Conservation (phyloP, 2,113 vertebrate species). For the Pygoscelis adeliae region DNA sequence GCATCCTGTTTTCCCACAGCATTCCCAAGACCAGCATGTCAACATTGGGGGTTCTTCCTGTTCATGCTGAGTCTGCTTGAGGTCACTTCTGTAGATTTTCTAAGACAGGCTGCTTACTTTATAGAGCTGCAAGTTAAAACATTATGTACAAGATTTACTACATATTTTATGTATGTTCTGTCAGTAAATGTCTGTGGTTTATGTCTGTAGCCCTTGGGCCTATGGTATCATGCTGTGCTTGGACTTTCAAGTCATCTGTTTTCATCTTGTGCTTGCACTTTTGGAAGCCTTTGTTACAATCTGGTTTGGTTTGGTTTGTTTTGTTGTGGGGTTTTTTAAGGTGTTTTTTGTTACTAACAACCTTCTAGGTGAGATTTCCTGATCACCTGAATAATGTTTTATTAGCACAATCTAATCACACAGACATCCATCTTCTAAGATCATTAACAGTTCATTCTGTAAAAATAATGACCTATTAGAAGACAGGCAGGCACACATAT, state of each 20-base stretch:
- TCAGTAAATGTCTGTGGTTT: neutral
- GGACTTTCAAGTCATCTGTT: neutral
- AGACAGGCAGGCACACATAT: neutral
- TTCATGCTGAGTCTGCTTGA: neutral
- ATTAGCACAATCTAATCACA: neutral
- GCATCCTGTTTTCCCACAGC: neutral
- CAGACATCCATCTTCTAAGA: neutral
- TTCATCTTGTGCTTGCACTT: neutral
- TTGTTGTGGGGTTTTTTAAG: neutral
- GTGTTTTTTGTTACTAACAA: neutral
- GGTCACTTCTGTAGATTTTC: fast-evolving
- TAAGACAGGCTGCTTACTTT: neutral
- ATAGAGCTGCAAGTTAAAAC: neutral
- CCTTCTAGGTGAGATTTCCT: neutral
- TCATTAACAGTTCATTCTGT: neutral
- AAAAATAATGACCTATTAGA: neutral
- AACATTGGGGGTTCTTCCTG: neutral
- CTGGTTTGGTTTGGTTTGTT: neutral
- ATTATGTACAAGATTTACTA: neutral
- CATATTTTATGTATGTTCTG: neutral
- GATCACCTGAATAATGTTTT: neutral
- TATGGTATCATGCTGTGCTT: neutral
- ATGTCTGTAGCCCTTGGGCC: neutral
- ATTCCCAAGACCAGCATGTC: neutral
- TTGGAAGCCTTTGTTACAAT: neutral